Evolutionary conservation across 2,113 vertebrate species (phyloP).

Genomic region (Macrotus californicus): DNA sequence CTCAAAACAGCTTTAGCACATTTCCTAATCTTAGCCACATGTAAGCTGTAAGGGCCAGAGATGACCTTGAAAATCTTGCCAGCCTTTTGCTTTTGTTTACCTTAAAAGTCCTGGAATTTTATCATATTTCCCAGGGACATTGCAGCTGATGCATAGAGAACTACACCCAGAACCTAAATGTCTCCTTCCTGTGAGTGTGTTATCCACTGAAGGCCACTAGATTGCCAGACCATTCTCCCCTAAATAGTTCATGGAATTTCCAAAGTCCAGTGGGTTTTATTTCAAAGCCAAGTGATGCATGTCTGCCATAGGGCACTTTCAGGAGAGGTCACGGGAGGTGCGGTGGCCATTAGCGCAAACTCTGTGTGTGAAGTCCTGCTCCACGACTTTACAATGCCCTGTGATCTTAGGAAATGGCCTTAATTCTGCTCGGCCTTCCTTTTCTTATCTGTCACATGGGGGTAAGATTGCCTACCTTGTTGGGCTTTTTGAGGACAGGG

Average conservation of each 20-base stretch:
- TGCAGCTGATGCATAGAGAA: background rate
- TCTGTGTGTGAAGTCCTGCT: background rate
- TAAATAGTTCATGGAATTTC: background rate
- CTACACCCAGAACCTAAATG: background rate
- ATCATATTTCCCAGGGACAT: background rate
- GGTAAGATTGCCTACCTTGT: background rate
- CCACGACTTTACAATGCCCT: background rate
- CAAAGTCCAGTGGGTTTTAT: background rate
- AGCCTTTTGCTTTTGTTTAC: constrained; percentile 38
- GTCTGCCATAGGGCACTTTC: background rate
- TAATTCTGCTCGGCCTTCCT: background rate
- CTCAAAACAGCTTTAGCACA: constrained; percentile 15
- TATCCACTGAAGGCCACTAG: background rate
- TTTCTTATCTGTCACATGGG: constrained; percentile 18
- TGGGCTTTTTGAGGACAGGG: background rate
- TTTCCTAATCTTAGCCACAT: constrained; percentile 28
- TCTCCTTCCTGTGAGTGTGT: background rate
- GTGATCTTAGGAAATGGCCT: background rate
- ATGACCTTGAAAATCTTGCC: constrained; percentile 3
- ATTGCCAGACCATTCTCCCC: background rate
- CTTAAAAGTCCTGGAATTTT: background rate
- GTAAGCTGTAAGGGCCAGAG: background rate
- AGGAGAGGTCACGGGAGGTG: background rate
- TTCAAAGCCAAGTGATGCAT: background rate
- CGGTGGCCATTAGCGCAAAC: background rate